These are phyloP conservation scores for Tanytarsus gracilentus DNA, from an alignment of 2,888 invertebrate genomes.

Conservation along the genomic window DNA sequence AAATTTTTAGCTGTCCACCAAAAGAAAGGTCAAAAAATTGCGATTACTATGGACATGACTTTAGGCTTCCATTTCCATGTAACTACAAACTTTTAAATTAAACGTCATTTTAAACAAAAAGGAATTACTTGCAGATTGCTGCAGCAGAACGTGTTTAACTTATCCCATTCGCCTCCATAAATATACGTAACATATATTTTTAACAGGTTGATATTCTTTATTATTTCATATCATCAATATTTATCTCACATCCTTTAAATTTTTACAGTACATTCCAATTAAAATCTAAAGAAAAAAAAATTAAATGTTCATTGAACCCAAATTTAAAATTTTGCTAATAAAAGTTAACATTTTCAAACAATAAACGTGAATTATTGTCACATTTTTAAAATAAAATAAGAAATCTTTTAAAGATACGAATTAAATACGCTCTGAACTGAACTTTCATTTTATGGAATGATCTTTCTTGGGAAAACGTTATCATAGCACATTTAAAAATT, in stretches of 20 bases:
- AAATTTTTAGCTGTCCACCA: no score
- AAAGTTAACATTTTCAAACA: neutral
- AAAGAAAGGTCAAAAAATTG: no score
- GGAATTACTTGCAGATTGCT: no score
- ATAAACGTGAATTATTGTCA: slow-evolving; percentile 5
- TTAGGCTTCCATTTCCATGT: no score
- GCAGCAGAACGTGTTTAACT: no score
- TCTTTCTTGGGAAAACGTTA: no score
- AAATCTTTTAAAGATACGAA: neutral
- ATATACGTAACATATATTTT: no score
- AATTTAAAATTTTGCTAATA: neutral
- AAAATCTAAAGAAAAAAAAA: neutral
- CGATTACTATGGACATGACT: no score
- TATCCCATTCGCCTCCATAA: no score
- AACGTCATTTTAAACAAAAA: no score
- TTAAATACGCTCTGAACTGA: neutral
- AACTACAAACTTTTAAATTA: no score
- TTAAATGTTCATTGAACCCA: neutral
- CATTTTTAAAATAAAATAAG: neutral
- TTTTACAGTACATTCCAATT: slow-evolving; percentile 1
- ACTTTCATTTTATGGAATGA: neutral
- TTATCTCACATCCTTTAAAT: neutral
- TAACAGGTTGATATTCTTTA: neutral
- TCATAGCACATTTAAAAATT: neutral
- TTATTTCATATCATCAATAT: neutral